Conservation (phyloP, 2,113 vertebrate species). For the Pao palembangensis region DNA sequence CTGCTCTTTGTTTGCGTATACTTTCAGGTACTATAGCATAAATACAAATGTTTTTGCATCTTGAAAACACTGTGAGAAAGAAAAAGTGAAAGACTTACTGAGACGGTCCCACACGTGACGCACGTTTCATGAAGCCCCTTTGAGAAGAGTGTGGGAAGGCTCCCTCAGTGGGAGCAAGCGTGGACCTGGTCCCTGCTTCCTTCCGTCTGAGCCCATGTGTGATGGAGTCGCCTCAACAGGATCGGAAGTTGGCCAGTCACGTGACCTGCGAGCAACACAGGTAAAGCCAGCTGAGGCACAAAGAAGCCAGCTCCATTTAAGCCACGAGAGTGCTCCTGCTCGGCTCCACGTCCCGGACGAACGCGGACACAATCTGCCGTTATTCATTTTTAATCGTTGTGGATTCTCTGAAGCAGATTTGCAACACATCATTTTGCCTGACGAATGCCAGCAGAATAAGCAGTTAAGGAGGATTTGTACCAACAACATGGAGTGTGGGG, state of each 20-base stretch:
- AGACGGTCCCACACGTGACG: no score
- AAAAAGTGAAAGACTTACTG: conserved; percentile 10
- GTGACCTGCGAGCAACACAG: conserved; percentile 68
- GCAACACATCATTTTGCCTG: conserved; percentile 6
- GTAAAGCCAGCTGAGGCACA: conserved; percentile 51
- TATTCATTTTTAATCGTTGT: conserved; percentile 34
- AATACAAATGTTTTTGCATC: not conserved
- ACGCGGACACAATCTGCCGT: conserved; percentile 32
- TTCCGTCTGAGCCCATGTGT: conserved; percentile 57
- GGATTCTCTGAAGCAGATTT: not conserved
- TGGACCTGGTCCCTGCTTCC: conserved; percentile 29
- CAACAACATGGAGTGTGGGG: no score
- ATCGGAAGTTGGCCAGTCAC: conserved; percentile 63
- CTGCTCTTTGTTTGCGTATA: no score
- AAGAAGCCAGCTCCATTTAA: conserved; percentile 60
- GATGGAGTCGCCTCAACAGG: conserved; percentile 67
- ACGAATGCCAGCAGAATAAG: no score
- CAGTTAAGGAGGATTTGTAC: no score
- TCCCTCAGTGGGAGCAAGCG: no score
- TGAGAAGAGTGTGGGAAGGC: no score
- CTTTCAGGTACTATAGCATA: not conserved
- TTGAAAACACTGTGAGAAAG: conserved; percentile 17
- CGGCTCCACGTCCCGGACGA: not conserved
- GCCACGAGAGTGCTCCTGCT: conserved; percentile 42
- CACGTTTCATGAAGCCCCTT: no score